These are phyloP conservation scores for Syngnathus rostellatus DNA, from an alignment of 2,797 vertebrate genomes.

Conservation along the genomic window DNA sequence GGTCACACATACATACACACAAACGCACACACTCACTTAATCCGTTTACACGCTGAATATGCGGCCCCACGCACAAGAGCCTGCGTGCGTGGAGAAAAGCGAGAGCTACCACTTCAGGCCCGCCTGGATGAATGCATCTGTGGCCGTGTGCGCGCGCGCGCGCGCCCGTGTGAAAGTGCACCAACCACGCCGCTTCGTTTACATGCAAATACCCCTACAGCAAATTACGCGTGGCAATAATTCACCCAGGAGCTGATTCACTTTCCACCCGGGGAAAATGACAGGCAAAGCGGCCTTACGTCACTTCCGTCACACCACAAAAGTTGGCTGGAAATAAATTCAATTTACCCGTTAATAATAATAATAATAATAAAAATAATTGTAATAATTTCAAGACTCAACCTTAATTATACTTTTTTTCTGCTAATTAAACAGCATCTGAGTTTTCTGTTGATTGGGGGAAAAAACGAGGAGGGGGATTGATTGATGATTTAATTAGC, in stretches of 20 bases:
- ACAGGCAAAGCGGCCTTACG: background rate
- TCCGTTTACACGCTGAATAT: conserved; percentile 65
- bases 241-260: conserved; percentile 46
- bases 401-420: background rate
- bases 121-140: conserved; percentile 35
- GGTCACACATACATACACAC: conserved; percentile 52
- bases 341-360: background rate
- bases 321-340: background rate
- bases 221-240: conserved; percentile 53
- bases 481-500: conserved; percentile 99
- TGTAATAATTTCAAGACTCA: background rate
- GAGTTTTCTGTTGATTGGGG: conserved; percentile 53
- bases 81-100: conserved; percentile 21
- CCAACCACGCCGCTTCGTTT: conserved; percentile 32
- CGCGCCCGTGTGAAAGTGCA: conserved; percentile 1
- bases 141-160: conserved; percentile 10
- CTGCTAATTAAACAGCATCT: conserved; percentile 34
- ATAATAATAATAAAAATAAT: background rate
- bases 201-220: conserved; percentile 36
- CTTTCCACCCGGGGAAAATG: background rate
- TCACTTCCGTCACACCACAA: background rate
- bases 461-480: conserved; percentile 68
- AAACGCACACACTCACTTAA: conserved; percentile 41
- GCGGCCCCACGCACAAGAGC: conserved; percentile 38
- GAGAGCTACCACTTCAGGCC: conserved; percentile 43